Base-by-base conservation (phyloP, 2,113 vertebrate species). In the Mormyrus iriodes region DNA sequence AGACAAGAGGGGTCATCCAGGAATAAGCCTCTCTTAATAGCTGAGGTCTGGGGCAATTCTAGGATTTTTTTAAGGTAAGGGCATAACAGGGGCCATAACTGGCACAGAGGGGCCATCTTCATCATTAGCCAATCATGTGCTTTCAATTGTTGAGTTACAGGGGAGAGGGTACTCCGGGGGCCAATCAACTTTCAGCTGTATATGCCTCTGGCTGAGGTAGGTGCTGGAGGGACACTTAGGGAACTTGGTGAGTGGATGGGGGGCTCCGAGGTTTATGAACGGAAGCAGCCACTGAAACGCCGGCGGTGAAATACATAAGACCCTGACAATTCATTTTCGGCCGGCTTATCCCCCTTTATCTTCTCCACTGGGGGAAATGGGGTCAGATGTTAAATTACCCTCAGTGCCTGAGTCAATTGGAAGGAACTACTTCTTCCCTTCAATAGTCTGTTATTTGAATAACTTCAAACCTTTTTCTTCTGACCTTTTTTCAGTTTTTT, bases 1-100 rank as follows among this genome's bases (percentile, higher is more conserved):
- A 94, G 92, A 96, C 91, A 94, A 93, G 91, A 93, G 92, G 90
- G 92, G 89, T 90, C 91, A 94, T 92, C 92, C 93, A 91, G 86
- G 93, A 92, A 91, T 92, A 90, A 95, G 92, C 89, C 92, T 90
- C 90, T 94, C 93, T 95, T n/a, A 61, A 61, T 61, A 61, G 21
- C 55, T 61, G 24, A 58, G 21, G 24, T 61, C 55, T n/a, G 24
- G 21, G 55, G 24, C 55, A 61, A 24, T 24, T 61, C 7, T 61
- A n/a, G 55, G 55, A n/a, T n/a, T 58, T 58, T 24, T 8, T 55
- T 7, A 55, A 55, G 53, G 53, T 24, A 21, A 21, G 90, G 61
- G 61, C 61, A 65, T 31, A 12, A 27, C 7, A 27, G 10, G n/a
- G n/a, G 61, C 12, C n/a, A 12, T 65, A 65, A 65, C 9, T 65